Base-by-base conservation (phyloP, 2,113 vertebrate species). In the Lota lota region DNA sequence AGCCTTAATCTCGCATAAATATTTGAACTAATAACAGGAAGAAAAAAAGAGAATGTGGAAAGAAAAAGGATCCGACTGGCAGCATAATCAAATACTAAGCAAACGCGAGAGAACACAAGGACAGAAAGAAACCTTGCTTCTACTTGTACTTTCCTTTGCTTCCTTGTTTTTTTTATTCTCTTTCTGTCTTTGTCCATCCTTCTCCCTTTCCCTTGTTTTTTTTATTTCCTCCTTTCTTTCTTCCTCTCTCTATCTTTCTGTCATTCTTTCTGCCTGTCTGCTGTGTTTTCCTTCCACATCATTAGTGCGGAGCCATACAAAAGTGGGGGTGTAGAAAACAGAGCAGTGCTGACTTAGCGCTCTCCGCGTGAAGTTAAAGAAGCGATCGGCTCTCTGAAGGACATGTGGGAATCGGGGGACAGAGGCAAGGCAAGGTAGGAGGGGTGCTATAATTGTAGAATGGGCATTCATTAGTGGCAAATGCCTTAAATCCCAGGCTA, bases 21-120 rank as follows among this genome's bases (percentile, higher is more conserved):
- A 98, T 98, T 98, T 98, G 93, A 98, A 95, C 95, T 98, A 97
- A 98, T 98, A 96, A 97, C 94, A 93, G 96, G 94, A 88, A 95
- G 96, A 95, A 94, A 69, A 33, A 33, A 3, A 33, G 28, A 95
- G 96, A 95, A 94, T 66, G 90, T 89, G 91, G 91, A 94, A 94
- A 94, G 93, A 93, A 94, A 95, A 96, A 94, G 93, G 94, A 95
- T 95, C 93, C 91, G 92, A 95, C 94, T 94, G 93, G 91, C 93
- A 91, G 93, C 83, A 93, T 96, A 95, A 97, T 98, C 94, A 95
- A 93, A 98, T 99, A 95, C 94, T 97, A 97, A 97, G 97, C 96
- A 95, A 94, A 98, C 97, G 94, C 16, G 12, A 17, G 97, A 95
- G 94, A 95, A 94, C 93, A 94, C 90, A 93, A 94, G 95, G 95